Base-by-base conservation (phyloP, 1,140 invertebrate genomes). In the Catajapyx aquilonaris region DNA sequence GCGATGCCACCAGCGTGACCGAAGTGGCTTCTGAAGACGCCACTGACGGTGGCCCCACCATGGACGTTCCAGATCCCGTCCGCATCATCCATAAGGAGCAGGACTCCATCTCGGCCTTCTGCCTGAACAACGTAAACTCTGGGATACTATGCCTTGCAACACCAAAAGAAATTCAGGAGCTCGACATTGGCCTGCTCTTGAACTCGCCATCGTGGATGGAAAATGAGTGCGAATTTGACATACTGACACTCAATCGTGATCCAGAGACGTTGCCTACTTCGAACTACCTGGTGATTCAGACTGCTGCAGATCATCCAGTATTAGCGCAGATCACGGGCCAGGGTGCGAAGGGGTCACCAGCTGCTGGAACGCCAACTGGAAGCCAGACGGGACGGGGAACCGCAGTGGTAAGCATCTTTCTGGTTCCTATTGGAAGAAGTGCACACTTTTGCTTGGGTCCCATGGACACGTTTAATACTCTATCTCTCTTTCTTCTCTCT, bases 21-120 rank as follows among this genome's bases (percentile, higher is more conserved):
- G n/a, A n/a, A n/a, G n/a, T n/a, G n/a, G n/a, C n/a, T n/a, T n/a
- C n/a, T n/a, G n/a, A n/a, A n/a, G n/a, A n/a, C n/a, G n/a, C n/a
- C n/a, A n/a, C n/a, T n/a, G n/a, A n/a, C n/a, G n/a, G n/a, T n/a
- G 21, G 10, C 35, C 42, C 5, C 10, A 44, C 23, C 46, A 11
- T 56, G 51, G 44, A 53, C 36, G 22, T 73, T 41, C 66, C 72
- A 32, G 81, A 83, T 48, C 80, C 86, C 28, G 84, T 95, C 38
- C 70, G 90, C 40, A 88, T 99, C 42, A 91, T 97, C 42, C 94
- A 98, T 55, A 96, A 96, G 61, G 94, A 98, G 54, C 90, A 95
- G 64, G 94, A 99, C 57, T 87, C 86, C 39, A 95, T 99, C 42
- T 77, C 87, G 44, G 83, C 93, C 21, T 99, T 98, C 65, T 93